Evolutionary conservation across 1,140 invertebrate genomes (phyloP).

Genomic region (Macrosteles quadrilineatus): DNA sequence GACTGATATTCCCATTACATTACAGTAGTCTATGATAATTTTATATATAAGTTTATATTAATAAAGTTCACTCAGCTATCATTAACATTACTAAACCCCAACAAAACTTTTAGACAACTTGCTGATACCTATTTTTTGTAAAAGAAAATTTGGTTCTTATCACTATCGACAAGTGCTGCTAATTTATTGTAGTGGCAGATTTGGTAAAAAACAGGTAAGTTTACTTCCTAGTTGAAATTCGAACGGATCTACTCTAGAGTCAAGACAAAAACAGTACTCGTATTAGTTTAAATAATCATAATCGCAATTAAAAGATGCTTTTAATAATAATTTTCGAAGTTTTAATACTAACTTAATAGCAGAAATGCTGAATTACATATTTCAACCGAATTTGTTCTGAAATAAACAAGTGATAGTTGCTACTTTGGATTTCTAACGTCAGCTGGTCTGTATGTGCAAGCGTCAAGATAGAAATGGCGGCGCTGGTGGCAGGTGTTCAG

Average conservation of each 20-base stretch:
- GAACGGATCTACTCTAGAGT: constrained; percentile 24
- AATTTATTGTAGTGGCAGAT: constrained; percentile 4
- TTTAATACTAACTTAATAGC: not conserved
- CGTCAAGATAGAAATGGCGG: constrained; percentile 77
- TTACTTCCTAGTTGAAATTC: constrained; percentile 32
- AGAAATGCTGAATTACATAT: not conserved
- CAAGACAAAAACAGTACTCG: not conserved
- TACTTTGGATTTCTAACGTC: constrained; percentile 38
- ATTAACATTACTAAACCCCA: too few species aligned
- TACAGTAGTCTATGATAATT: too few species aligned
- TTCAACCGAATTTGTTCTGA: not conserved
- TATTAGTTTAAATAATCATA: not conserved
- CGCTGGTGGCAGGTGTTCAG: constrained; percentile 90
- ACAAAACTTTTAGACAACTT: too few species aligned
- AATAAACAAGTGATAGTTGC: constrained; percentile 26
- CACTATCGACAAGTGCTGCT: constrained; percentile 24
- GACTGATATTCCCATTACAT: too few species aligned
- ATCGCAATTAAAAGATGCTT: too few species aligned
- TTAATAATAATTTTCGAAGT: too few species aligned
- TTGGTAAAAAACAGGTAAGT: constrained; percentile 30
- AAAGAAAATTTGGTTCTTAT: too few species aligned
- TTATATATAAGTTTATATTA: too few species aligned
- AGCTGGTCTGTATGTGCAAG: constrained; percentile 48
- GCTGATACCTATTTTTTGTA: too few species aligned
- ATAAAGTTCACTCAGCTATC: too few species aligned